Percentiles rank a stretch among this genome's conserved stretches.
Conservation (phyloP, 2,888 invertebrate species). For the Cloeon dipterum region DNA sequence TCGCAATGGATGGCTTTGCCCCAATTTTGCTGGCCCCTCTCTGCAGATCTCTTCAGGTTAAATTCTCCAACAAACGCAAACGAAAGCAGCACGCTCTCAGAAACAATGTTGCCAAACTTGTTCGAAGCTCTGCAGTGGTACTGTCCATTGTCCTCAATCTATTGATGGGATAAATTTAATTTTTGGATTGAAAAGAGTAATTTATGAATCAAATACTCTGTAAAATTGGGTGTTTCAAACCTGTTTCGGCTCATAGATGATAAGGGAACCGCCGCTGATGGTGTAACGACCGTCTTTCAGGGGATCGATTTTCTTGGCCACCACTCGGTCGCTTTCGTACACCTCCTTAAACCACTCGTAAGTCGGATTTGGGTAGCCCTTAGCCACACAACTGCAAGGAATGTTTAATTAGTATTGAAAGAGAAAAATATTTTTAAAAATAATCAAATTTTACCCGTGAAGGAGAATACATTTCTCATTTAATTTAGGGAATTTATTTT, state of each 20-base stretch:
- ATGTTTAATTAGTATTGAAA: not conserved
- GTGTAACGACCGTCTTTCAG: slow-evolving; percentile 51
- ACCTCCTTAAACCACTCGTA: slow-evolving; percentile 82
- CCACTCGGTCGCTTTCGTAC: slow-evolving; percentile 52
- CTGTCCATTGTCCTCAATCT: slow-evolving; percentile 56
- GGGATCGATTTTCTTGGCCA: slow-evolving; percentile 54
- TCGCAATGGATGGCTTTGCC: slow-evolving; percentile 82
- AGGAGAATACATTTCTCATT: too few species aligned
- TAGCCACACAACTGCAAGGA: slow-evolving; percentile 52
- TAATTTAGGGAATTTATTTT: too few species aligned
- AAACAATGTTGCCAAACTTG: slow-evolving; percentile 65
- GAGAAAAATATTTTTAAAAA: not conserved
- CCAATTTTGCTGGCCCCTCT: slow-evolving; percentile 77
- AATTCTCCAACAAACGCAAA: slow-evolving; percentile 81
- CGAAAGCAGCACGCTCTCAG: slow-evolving; percentile 65
- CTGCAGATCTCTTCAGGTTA: slow-evolving; percentile 62
- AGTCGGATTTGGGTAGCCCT: slow-evolving; percentile 69
- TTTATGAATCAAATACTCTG: not conserved
- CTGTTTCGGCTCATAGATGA: slow-evolving; percentile 64
- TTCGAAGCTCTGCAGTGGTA: slow-evolving; percentile 89
- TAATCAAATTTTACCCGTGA: too few species aligned
- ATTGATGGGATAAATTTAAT: slow-evolving; percentile 7
- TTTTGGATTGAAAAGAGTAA: slow-evolving; percentile 2
- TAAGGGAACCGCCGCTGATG: slow-evolving; percentile 73
- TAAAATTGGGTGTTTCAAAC: slow-evolving; percentile 10